These are phyloP conservation scores for Montipora efflorescens DNA, from an alignment of 64 coral and sea anemone species.

Conservation along the genomic window DNA sequence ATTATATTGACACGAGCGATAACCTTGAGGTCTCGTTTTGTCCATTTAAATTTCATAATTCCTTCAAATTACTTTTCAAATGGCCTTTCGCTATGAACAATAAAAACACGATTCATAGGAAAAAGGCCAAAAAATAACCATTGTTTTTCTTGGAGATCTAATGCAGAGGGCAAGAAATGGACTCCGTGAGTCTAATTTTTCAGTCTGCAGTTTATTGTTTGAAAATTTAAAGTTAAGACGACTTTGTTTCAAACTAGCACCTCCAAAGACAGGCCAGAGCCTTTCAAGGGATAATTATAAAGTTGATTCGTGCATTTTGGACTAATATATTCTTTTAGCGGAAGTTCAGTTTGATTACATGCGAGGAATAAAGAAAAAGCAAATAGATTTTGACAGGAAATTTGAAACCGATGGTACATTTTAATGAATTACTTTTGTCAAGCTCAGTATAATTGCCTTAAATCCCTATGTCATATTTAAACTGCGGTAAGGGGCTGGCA, in stretches of 20 bases:
- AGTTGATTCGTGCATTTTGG: not conserved
- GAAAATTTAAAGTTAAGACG: too few species aligned
- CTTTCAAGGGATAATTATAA: not conserved
- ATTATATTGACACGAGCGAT: not conserved
- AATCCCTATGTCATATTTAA: not conserved
- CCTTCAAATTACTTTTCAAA: not conserved
- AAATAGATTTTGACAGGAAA: conserved; percentile 26
- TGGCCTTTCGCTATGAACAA: too few species aligned
- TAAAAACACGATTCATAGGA: too few species aligned
- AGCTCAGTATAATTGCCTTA: not conserved
- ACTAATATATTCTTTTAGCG: not conserved
- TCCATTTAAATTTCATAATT: not conserved
- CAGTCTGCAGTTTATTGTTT: not conserved
- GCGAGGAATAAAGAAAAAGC: not conserved
- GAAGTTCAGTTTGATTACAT: not conserved
- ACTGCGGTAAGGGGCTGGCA: not conserved
- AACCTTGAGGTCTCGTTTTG: not conserved
- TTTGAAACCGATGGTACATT: not conserved
- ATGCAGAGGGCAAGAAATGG: too few species aligned
- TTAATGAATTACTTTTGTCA: not conserved
- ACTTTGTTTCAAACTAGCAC: too few species aligned
- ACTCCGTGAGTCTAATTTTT: not conserved
- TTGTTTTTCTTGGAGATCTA: too few species aligned
- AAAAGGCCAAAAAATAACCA: too few species aligned
- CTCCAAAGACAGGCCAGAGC: not conserved